These are phyloP conservation scores for Paracanthobrama guichenoti DNA, from an alignment of 2,113 vertebrate species.

Conservation along the genomic window DNA sequence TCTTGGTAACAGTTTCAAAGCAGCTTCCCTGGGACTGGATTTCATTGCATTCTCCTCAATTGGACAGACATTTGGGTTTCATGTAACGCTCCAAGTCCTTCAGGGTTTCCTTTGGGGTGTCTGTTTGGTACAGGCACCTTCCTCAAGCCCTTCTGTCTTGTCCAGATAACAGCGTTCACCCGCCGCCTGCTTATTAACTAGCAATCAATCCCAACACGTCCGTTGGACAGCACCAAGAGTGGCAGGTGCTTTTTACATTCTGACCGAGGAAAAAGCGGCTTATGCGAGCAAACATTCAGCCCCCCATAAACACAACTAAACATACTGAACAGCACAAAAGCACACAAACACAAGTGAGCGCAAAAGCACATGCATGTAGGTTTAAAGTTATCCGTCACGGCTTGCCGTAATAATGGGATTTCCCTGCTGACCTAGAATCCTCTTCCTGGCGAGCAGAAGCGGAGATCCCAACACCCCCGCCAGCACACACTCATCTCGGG, in stretches of 20 bases:
- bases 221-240: not conserved
- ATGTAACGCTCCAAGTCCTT: not conserved
- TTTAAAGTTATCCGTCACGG: constrained; percentile 43
- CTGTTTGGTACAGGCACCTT: not conserved
- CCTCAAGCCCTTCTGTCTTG: constrained; percentile 9
- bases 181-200: not conserved
- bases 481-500: not conserved
- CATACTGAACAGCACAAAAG: not conserved
- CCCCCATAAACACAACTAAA: not conserved
- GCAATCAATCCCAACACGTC: not conserved
- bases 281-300: constrained; percentile 36
- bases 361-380: constrained; percentile 11
- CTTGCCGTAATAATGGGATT: constrained; percentile 62
- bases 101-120: not conserved
- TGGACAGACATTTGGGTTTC: not conserved
- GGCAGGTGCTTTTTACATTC: constrained; percentile 37
- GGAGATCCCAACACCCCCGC: constrained; percentile 40
- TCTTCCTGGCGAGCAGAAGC: constrained; percentile 5
- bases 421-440: constrained; percentile 59
- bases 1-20: not conserved
- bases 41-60: not conserved
- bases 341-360: not conserved
- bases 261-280: not conserved
- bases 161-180: constrained; percentile 16
- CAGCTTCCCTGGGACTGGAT: not conserved